These are phyloP conservation scores for Drosophila navojoa DNA, from an alignment of 1,140 invertebrate genomes.

Conservation along the genomic window DNA sequence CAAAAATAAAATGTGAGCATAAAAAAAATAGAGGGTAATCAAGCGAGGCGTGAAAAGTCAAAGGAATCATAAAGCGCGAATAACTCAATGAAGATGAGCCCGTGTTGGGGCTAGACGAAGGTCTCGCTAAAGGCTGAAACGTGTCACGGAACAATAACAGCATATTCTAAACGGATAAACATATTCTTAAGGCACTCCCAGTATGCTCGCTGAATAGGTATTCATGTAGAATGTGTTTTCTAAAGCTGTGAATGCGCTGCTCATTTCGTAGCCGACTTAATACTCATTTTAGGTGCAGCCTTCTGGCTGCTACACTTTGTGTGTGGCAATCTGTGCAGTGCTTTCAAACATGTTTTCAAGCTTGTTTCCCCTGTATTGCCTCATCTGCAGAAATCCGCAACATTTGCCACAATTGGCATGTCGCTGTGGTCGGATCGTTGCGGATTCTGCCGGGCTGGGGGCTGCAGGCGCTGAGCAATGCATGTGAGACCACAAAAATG, in stretches of 20 bases:
- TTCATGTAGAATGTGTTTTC: slow-evolving; percentile 14
- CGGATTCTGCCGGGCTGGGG: slow-evolving; percentile 10
- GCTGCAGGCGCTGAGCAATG: slow-evolving; percentile 34
- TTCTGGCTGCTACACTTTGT: slow-evolving; percentile 19
- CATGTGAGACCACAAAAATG: slow-evolving; percentile 67
- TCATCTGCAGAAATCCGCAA: slow-evolving; percentile 42
- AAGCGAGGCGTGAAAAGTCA: slow-evolving; percentile 22
- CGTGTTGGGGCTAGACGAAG: slow-evolving; percentile 8
- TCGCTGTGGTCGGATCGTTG: slow-evolving; percentile 50
- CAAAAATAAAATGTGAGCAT: slow-evolving; percentile 29
- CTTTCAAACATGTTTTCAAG: slow-evolving; percentile 46
- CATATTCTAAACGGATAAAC: slow-evolving; percentile 20
- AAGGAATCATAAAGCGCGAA: slow-evolving; percentile 21
- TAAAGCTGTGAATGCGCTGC: slow-evolving; percentile 21
- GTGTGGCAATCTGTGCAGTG: slow-evolving; percentile 46
- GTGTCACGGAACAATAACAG: slow-evolving; percentile 24
- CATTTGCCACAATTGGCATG: slow-evolving; percentile 75
- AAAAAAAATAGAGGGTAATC: slow-evolving; percentile 50
- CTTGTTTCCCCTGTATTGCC: slow-evolving; percentile 15
- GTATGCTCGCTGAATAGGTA: slow-evolving; percentile 30
- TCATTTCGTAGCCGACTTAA: slow-evolving; percentile 27
- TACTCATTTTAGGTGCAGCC: background rate
- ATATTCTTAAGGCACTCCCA: slow-evolving; percentile 11
- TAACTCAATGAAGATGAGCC: slow-evolving; percentile 27
- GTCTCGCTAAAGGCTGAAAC: slow-evolving; percentile 49